phyloP scores from a whole-genome alignment of 2,888 invertebrate species.

The Metallyticus violacea region DNA sequence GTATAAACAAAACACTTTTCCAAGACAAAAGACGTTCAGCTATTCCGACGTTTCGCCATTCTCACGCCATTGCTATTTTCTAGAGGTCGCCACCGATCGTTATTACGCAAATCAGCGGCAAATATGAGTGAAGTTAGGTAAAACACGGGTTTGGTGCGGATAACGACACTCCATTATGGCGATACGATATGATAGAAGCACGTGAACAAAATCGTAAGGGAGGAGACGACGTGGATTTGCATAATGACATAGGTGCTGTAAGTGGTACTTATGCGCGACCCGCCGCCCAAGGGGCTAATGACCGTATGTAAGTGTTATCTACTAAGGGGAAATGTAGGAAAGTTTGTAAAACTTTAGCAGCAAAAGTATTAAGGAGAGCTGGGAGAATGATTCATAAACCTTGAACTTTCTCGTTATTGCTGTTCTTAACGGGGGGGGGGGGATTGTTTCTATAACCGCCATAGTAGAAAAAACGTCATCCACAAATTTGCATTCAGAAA shows the following conservation, averaged over 20 bases:
- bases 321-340: neutral
- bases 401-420: too few species aligned
- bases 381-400: too few species aligned
- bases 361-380: too few species aligned
- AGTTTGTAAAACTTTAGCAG: too few species aligned
- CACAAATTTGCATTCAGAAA: too few species aligned
- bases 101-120: neutral
- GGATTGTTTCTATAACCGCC: too few species aligned
- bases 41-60: too few species aligned
- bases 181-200: neutral
- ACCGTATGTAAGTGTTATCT: too few species aligned
- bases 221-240: neutral
- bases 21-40: too few species aligned
- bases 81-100: neutral
- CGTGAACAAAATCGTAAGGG: neutral
- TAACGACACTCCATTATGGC: neutral
- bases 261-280: neutral
- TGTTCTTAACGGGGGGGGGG: too few species aligned
- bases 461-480: too few species aligned
- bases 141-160: neutral
- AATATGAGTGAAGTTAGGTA: neutral
- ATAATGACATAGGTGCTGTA: neutral
- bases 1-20: too few species aligned
- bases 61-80: neutral
- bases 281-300: neutral